Evolutionary conservation across 30 jellyfish, hydroid and myxozoan species (phyloP), one percentile per base, ranked within the genome.

Genomic region (Hydractinia echinata): DNA sequence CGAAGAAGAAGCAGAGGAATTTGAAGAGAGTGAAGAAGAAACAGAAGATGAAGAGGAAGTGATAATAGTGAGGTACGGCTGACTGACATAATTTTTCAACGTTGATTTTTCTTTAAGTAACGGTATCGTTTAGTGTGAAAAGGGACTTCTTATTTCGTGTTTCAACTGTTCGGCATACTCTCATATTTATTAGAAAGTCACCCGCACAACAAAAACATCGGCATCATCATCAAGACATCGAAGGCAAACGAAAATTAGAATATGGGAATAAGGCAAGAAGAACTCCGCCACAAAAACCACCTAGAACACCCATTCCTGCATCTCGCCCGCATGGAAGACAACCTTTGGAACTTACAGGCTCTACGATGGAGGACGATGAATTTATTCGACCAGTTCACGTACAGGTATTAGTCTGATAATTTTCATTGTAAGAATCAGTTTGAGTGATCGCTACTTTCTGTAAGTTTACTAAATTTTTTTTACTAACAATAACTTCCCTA

Each of bases 11-110:
- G 18, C 30, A 18, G 88, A 72, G 9, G 79, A 70, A 14, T 85
- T 73, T 54, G 61, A 84, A 4, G 95, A 86, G 60, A 87, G 84
- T 4, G 95, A 87, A 10, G 80, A 53, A 9, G 90, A 61, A 55
- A 48, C 81, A 19, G 70, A 58, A 62, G 55, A 67, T 55, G 85
- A 81, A 44, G 89, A 58, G 14, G 82, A 54, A 30, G 50, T 4
- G 5, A 77, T 51, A 9, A 64, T 64, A n/a, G 74, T 64, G 51
- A 64, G 74, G 74, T 64, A n/a, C 39, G 74, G 19, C 44, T 30
- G 44, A 30, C 44, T 30, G 19, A 13, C 2, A 58, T 58, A 0
- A 11, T 11, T 58, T 58, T 13, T 58, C 1, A 58, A 58, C 19
- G 69, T 11, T 58, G 19, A 2, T 30, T 30, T n/a, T 30, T 30